phyloP scores from a whole-genome alignment of 2,797 vertebrate species.

The Bradypodion pumilum region DNA sequence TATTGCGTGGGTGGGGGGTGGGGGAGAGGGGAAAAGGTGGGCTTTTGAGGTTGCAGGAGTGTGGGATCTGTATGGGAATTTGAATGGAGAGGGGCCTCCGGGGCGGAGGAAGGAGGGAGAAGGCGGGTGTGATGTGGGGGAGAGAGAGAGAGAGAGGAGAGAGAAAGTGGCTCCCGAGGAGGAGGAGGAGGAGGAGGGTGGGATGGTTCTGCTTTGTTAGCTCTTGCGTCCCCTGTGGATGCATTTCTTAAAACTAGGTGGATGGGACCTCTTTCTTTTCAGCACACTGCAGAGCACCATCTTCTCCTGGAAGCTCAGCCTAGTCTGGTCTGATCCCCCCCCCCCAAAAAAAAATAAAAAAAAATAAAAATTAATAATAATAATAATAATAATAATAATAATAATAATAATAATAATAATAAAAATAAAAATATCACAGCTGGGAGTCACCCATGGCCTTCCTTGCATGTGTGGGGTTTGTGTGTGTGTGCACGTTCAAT shows the following conservation, averaged over 20 bases:
- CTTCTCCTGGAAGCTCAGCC: slow-evolving; percentile 6
- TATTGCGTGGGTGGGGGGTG: background rate
- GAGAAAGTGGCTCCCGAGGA: background rate
- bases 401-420: too few species aligned
- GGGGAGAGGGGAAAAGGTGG: background rate
- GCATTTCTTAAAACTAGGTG: slow-evolving; percentile 32
- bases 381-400: too few species aligned
- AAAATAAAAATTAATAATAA: too few species aligned
- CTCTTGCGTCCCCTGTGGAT: slow-evolving; percentile 23
- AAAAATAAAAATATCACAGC: too few species aligned
- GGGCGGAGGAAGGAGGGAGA: background rate
- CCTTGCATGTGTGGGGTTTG: slow-evolving; percentile 15
- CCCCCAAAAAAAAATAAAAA: too few species aligned
- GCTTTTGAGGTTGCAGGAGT: background rate
- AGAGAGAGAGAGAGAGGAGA: background rate
- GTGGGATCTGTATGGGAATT: slow-evolving; percentile 23
- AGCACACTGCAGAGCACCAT: slow-evolving; percentile 3
- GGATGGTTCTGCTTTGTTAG: slow-evolving; percentile 38
- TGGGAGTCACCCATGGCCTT: slow-evolving; percentile 26
- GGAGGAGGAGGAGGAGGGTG: slow-evolving; percentile 11
- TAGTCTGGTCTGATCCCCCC: too few species aligned
- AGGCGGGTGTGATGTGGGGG: too few species aligned
- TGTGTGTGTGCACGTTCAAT: background rate
- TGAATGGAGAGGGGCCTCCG: slow-evolving; percentile 28
- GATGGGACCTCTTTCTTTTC: slow-evolving; percentile 29